phyloP scores from a whole-genome alignment of 1,140 invertebrate species.

The Ptiloglossa arizonensis region DNA sequence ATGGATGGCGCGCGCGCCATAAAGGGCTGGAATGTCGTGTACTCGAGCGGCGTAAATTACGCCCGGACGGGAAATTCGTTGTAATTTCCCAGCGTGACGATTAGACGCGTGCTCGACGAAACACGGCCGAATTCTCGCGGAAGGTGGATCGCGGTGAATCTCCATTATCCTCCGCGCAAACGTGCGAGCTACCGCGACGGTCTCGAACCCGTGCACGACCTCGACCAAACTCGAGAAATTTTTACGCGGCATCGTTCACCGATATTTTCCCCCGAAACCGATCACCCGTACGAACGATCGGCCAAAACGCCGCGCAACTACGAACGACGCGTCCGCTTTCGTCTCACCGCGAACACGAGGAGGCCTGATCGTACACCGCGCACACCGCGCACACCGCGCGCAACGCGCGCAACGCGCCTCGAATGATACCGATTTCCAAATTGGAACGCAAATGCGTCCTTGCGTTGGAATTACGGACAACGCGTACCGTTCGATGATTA shows the following conservation, averaged over 20 bases:
- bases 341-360: no score
- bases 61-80: constrained; percentile 47
- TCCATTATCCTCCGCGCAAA: constrained; percentile 13
- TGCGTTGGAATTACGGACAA: background rate
- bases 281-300: no score
- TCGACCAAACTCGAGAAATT: background rate
- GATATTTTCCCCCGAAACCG: no score
- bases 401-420: background rate
- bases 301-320: no score
- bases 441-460: constrained; percentile 15
- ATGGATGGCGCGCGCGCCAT: constrained; percentile 45
- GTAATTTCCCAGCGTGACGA: constrained; percentile 60
- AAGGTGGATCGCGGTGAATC: constrained; percentile 31
- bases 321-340: no score
- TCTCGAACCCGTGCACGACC: no score
- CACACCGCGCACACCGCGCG: no score
- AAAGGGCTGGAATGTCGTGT: constrained; percentile 54
- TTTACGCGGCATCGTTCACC: no score
- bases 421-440: constrained; percentile 25
- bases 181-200: constrained; percentile 9
- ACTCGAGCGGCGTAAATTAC: constrained; percentile 56
- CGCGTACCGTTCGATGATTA: constrained; percentile 12
- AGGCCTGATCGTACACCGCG: no score
- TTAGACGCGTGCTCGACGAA: constrained; percentile 50
- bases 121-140: constrained; percentile 43